A percentile compares a stretch with the other conserved stretches of the same genome.
These are phyloP conservation scores for Muschampia staudingeri DNA, from an alignment of 2,888 invertebrate genomes.

Conservation along the genomic window DNA sequence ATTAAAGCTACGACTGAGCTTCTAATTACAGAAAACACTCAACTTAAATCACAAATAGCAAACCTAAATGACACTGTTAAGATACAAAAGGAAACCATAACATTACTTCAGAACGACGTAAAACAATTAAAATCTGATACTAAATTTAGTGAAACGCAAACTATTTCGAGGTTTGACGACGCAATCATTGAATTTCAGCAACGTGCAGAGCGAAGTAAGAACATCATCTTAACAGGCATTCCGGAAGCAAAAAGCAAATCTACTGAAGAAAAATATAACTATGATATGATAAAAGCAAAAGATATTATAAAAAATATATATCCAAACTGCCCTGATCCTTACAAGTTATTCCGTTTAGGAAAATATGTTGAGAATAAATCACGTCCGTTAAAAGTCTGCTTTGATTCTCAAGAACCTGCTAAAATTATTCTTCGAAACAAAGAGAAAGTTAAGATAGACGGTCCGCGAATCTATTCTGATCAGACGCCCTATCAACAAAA, in stretches of 20 bases:
- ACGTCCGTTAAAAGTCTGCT: background rate
- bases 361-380: background rate
- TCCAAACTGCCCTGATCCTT: background rate
- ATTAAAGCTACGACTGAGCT: too few species aligned
- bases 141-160: background rate
- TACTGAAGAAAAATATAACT: background rate
- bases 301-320: background rate
- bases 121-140: background rate
- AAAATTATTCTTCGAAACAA: background rate
- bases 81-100: too few species aligned
- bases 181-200: background rate
- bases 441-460: background rate
- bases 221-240: background rate
- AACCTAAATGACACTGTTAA: too few species aligned
- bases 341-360: background rate
- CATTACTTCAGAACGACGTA: background rate
- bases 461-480: background rate
- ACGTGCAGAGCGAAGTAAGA: background rate
- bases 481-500: conserved; percentile 1
- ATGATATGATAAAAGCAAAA: background rate
- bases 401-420: background rate
- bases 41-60: too few species aligned
- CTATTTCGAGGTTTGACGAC: background rate
- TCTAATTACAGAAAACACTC: too few species aligned
- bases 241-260: background rate